Conservation (phyloP, 2,113 vertebrate species). For the Aramus guarauna region DNA sequence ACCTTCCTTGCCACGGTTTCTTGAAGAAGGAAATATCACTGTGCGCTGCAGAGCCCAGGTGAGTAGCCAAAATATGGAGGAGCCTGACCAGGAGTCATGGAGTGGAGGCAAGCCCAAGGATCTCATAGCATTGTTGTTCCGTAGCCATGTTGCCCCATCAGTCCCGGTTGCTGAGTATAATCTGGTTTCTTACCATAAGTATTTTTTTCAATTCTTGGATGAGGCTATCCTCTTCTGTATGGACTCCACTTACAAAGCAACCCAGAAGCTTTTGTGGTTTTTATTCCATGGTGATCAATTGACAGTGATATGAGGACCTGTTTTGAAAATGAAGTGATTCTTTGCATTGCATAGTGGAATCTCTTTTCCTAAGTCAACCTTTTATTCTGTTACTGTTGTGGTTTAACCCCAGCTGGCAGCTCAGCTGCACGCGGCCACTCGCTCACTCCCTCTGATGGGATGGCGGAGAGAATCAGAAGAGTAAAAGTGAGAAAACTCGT, state of each 20-base stretch:
- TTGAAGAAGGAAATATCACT: neutral
- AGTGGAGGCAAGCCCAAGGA: neutral
- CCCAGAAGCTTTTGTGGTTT: neutral
- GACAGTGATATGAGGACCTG: neutral
- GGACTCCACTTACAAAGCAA: neutral
- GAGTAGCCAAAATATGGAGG: neutral
- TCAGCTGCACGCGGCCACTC: too few relatives aligned
- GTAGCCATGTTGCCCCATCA: neutral
- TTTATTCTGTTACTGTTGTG: neutral
- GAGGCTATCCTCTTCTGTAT: neutral
- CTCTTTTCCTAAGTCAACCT: neutral
- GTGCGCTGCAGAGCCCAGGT: neutral
- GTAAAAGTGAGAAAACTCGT: too few relatives aligned
- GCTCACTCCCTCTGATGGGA: too few relatives aligned
- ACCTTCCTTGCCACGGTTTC: neutral
- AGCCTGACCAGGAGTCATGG: neutral
- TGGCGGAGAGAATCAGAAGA: too few relatives aligned
- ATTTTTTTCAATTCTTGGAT: neutral
- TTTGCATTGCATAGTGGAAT: neutral
- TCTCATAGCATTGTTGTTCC: neutral
- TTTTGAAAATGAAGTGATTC: neutral
- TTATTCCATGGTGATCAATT: fast-evolving
- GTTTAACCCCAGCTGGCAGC: too few relatives aligned
- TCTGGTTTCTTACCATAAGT: neutral
- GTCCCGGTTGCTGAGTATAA: neutral